phyloP scores from a whole-genome alignment of 2,113 vertebrate species.

The Tringa solitaria region DNA sequence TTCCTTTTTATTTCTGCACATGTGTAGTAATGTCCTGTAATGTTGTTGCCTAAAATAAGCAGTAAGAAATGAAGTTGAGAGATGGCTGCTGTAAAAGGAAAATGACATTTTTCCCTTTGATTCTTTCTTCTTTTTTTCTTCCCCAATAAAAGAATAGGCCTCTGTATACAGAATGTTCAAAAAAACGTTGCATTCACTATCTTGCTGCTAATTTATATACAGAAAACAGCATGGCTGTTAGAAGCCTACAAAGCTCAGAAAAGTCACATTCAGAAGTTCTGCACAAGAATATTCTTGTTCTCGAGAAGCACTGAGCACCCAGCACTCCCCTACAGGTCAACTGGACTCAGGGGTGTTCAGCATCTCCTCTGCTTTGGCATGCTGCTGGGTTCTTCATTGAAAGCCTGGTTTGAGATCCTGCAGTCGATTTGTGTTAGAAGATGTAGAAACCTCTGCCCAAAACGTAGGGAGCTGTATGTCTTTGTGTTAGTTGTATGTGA shows the following conservation, averaged over 20 bases:
- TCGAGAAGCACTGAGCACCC: neutral
- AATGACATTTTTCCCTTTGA: constrained; percentile 11
- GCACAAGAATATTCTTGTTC: neutral
- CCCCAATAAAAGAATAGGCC: neutral
- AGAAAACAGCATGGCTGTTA: neutral
- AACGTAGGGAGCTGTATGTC: neutral
- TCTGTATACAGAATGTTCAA: neutral
- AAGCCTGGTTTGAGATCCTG: neutral
- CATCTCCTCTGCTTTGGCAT: neutral
- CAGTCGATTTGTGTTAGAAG: neutral
- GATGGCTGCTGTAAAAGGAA: constrained; percentile 32
- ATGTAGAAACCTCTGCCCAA: neutral
- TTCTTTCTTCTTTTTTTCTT: neutral
- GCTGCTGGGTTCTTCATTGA: neutral
- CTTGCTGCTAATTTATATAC: neutral
- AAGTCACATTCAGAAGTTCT: neutral
- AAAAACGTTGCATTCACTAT: neutral
- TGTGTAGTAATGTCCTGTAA: constrained; percentile 63
- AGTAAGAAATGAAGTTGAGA: constrained; percentile 31
- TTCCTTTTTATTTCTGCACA: constrained; percentile 63
- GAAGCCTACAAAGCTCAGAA: neutral
- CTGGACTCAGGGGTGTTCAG: neutral
- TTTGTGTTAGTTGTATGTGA: neutral
- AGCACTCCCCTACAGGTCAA: neutral
- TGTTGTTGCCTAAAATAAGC: constrained; percentile 62